Percentiles rank a stretch among this genome's conserved stretches.
These are phyloP conservation scores for Gonatopus flavifemur DNA, from an alignment of 1,140 invertebrate species.

Conservation along the genomic window DNA sequence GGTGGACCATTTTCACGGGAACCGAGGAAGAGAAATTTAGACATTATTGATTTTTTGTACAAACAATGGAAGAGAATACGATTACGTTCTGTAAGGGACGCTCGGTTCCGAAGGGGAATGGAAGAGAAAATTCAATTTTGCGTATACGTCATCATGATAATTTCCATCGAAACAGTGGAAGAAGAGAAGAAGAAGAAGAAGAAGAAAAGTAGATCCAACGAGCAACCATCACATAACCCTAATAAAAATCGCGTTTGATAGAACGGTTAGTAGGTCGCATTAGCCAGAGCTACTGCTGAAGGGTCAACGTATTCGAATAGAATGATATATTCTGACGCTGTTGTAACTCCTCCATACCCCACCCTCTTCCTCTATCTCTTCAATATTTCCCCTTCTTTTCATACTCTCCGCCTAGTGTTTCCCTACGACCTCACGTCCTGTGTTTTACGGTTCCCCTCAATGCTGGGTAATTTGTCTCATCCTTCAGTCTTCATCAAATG, in stretches of 20 bases:
- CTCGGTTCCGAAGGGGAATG: too few species aligned
- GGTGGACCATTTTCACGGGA: too few species aligned
- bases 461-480: neutral
- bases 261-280: conserved; percentile 42
- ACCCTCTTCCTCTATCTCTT: conserved; percentile 6
- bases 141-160: too few species aligned
- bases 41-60: too few species aligned
- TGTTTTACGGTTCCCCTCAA: conserved; percentile 11
- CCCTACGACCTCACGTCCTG: conserved; percentile 19
- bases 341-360: conserved; percentile 20
- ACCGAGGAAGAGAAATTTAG: too few species aligned
- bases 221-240: too few species aligned
- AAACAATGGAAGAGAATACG: too few species aligned
- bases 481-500: neutral
- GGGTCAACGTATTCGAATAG: conserved; percentile 38
- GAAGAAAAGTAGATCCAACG: too few species aligned
- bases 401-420: neutral
- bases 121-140: too few species aligned
- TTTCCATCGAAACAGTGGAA: too few species aligned
- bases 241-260: conserved; percentile 24
- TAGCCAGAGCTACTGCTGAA: conserved; percentile 36
- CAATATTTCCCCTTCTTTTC: conserved; percentile 8
- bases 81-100: too few species aligned
- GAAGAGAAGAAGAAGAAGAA: neutral
- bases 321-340: conserved; percentile 19